phyloP scores from a whole-genome alignment of 2,797 vertebrate genomes.

The Hippoglossus hippoglossus region DNA sequence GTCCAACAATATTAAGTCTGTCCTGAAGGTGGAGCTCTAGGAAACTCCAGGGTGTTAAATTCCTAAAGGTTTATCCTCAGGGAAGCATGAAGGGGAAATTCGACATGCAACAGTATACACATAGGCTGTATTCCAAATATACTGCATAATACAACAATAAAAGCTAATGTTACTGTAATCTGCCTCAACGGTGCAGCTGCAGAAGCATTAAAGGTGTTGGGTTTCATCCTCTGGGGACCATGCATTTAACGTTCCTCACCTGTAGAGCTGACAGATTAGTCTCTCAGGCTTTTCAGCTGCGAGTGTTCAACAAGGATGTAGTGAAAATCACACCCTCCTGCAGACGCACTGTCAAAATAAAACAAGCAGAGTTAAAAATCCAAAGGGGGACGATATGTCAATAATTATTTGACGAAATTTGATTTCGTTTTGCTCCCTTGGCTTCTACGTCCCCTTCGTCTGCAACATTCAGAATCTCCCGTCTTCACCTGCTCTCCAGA shows the following conservation, averaged over 20 bases:
- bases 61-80: too few relatives aligned
- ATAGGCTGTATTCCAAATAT: too few relatives aligned
- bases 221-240: constrained; percentile 11
- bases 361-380: neutral
- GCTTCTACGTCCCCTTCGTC: constrained; percentile 1
- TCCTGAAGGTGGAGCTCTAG: too few relatives aligned
- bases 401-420: constrained; percentile 67
- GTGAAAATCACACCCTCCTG: constrained; percentile 9
- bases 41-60: too few relatives aligned
- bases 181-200: neutral
- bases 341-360: too few relatives aligned
- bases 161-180: neutral
- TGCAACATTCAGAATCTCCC: constrained; percentile 23
- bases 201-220: neutral
- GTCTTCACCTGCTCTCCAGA: constrained; percentile 43
- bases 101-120: too few relatives aligned
- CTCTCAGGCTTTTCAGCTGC: constrained; percentile 11
- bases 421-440: neutral
- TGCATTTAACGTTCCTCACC: constrained; percentile 2
- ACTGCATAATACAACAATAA: too few relatives aligned
- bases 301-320: constrained; percentile 22
- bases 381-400: constrained; percentile 59
- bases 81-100: too few relatives aligned
- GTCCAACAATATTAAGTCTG: too few relatives aligned
- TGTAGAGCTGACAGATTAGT: constrained; percentile 2